Conservation (phyloP, 2,797 vertebrate species). For the Discoglossus pictus region DNA sequence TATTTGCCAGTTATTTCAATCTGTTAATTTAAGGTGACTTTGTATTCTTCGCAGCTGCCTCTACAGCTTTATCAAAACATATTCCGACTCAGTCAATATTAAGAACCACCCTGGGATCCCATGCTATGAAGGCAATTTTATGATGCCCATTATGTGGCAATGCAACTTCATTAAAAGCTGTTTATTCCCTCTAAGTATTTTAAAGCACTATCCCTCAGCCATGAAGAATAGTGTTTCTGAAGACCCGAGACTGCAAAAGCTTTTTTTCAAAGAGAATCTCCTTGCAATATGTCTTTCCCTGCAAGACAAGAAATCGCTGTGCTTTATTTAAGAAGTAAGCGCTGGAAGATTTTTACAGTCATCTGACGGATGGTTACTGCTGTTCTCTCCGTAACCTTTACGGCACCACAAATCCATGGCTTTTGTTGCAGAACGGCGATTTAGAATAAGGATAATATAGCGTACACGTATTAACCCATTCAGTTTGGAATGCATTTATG, state of each 20-base stretch:
- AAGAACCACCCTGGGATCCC: slow-evolving; percentile 79
- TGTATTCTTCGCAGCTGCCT: slow-evolving; percentile 69
- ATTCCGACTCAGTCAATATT: slow-evolving; percentile 75
- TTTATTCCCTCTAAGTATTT: slow-evolving; percentile 80
- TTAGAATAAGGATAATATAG: slow-evolving; percentile 3
- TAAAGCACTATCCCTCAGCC: slow-evolving; percentile 72
- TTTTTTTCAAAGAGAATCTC: slow-evolving; percentile 61
- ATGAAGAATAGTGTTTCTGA: slow-evolving; percentile 63
- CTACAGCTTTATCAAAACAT: slow-evolving; percentile 67
- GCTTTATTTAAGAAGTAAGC: slow-evolving; percentile 47
- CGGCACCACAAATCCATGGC: slow-evolving; percentile 27
- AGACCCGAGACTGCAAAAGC: slow-evolving; percentile 57
- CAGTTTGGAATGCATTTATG: too few species aligned
- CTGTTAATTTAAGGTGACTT: slow-evolving; percentile 79
- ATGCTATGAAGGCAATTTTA: slow-evolving; percentile 78
- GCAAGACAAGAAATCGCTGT: slow-evolving; percentile 46
- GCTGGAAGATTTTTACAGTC: slow-evolving; percentile 43
- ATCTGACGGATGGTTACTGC: slow-evolving; percentile 35
- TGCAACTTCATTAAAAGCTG: slow-evolving; percentile 85
- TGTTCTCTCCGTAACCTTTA: slow-evolving; percentile 35
- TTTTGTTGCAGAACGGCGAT: slow-evolving; percentile 11
- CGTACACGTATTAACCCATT: too few species aligned
- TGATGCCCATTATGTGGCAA: slow-evolving; percentile 79
- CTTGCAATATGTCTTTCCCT: slow-evolving; percentile 53
- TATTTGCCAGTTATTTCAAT: slow-evolving; percentile 78